phyloP scores from a whole-genome alignment of 2,797 vertebrate species.

The Falco biarmicus region DNA sequence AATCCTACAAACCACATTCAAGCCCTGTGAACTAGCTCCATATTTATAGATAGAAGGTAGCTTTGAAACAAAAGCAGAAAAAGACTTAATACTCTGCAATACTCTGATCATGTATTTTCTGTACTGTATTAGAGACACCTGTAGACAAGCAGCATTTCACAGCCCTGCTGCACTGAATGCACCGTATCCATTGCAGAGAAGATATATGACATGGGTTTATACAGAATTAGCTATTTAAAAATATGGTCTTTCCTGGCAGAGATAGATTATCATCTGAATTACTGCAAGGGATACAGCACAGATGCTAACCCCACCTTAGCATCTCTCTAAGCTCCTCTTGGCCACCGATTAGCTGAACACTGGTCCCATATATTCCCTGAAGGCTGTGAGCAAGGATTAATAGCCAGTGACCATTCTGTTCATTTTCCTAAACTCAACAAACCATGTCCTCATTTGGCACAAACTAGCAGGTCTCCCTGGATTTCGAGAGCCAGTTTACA shows the following conservation, averaged over 20 bases:
- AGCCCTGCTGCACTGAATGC: not conserved
- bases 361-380: not conserved
- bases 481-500: not conserved
- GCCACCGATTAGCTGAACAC: not conserved
- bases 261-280: not conserved
- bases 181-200: not conserved
- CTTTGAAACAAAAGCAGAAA: not conserved
- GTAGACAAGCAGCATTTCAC: not conserved
- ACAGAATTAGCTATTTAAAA: not conserved
- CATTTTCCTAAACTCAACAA: not conserved
- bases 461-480: not conserved
- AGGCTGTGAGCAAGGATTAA: not conserved
- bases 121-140: not conserved
- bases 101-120: not conserved
- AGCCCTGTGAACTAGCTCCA: not conserved
- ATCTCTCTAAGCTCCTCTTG: not conserved
- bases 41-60: not conserved
- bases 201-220: not conserved
- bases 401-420: not conserved
- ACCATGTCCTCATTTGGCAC: not conserved
- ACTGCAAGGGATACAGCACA: not conserved
- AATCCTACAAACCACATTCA: conserved; percentile 3
- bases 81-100: not conserved
- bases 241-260: not conserved
- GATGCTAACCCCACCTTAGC: not conserved